Evolutionary conservation across 2,113 vertebrate species (phyloP), one percentile per base, ranked within the genome.

Genomic region (Pagrus major): DNA sequence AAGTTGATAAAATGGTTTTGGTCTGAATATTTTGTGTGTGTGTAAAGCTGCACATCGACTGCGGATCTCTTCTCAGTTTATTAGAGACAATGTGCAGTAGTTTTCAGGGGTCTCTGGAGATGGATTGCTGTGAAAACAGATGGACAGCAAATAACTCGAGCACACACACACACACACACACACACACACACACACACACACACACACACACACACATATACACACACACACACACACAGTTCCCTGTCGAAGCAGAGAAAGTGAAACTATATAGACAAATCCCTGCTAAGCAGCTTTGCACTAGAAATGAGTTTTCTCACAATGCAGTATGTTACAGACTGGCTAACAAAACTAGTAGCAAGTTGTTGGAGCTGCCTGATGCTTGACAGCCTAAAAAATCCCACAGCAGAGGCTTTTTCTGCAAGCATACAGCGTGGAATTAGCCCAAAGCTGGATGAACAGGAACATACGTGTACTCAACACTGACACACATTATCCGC

Each of bases 231-330:
- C 67, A 77, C 69, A 82, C 60, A 67, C 47, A 71, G 67, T 72
- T 69, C 25, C 27, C 69, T 44, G 44, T 59, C 72, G 51, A 77
- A 42, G 70, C 18, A 68, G 81, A 60, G 84, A 86, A 80, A 78
- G 77, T 84, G 73, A 88, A 84, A 90, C 81, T 67, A 49, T 65
- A 79, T 64, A 51, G 78, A 80, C 86, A 93, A 93, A 92, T 93
- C 93, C 84, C 73, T 6, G 39, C 47, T 93, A 93, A 94, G 93
- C 89, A 84, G 89, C 92, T 94, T 94, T 92, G 64, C 78, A 80
- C 58, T 29, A 81, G 74, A 80, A 86, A 89, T 88, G 66, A 89
- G 84, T 89, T n/a, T n/a, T 88, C 73, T 89, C 70, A 87, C 88
- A 87, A 74, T 87, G 9, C 69, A 81, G 79, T 68, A 51, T 51